Evolutionary conservation across 2,113 vertebrate species (phyloP).

Genomic region (Rafetus swinhoei): DNA sequence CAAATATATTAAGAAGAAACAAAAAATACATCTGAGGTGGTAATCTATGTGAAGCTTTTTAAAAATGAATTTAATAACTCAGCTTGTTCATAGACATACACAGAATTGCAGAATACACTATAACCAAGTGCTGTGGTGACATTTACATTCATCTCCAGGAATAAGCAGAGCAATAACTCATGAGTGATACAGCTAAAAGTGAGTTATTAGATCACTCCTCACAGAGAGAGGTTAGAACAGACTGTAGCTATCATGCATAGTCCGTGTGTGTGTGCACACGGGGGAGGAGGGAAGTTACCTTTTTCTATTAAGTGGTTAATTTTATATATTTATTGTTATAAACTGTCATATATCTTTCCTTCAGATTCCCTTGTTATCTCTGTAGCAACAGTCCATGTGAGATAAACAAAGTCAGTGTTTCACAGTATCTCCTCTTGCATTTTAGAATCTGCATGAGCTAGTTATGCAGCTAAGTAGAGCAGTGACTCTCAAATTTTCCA

Average conservation of each 20-base stretch:
- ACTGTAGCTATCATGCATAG: conserved; percentile 57
- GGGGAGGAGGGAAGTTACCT: conserved; percentile 3
- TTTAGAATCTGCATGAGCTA: conserved; percentile 34
- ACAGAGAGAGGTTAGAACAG: conserved; percentile 68
- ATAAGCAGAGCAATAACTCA: conserved; percentile 56
- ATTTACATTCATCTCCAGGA: conserved; percentile 53
- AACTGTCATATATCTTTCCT: neutral
- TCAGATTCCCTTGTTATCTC: neutral
- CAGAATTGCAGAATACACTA: conserved; percentile 20
- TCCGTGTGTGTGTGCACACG: conserved; percentile 16
- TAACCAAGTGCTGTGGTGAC: conserved; percentile 38
- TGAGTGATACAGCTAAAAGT: conserved; percentile 17
- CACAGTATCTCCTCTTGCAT: conserved; percentile 10
- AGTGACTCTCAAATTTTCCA: too few relatives aligned
- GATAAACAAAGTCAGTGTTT: neutral
- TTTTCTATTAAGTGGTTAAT: neutral
- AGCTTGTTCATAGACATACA: conserved; percentile 45
- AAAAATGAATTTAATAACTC: conserved; percentile 55
- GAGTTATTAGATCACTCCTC: conserved; percentile 67
- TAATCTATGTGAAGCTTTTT: conserved; percentile 44
- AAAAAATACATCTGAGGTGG: conserved; percentile 40
- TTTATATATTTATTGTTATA: conserved; percentile 30
- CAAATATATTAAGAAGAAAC: conserved; percentile 51
- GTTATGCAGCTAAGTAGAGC: conserved; percentile 9
- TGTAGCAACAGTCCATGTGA: neutral